phyloP scores from a whole-genome alignment of 2,888 invertebrate genomes.

The Pegoplata infirma region DNA sequence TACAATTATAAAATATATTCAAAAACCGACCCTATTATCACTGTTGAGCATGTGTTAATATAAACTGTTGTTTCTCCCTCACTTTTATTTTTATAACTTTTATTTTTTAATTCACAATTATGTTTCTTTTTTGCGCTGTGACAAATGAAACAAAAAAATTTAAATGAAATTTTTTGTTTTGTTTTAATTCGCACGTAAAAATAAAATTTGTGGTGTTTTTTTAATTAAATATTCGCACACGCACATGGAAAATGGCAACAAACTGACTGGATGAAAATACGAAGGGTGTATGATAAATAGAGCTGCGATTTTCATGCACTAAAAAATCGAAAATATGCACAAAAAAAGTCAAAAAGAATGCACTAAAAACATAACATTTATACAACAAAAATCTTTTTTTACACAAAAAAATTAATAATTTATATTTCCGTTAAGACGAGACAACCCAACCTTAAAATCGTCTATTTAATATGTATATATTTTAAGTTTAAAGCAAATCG shows the following conservation, averaged over 20 bases:
- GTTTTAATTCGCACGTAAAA: constrained; percentile 64
- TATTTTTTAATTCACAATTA: constrained; percentile 39
- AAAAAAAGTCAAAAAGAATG: too few species aligned
- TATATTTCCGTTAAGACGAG: too few species aligned
- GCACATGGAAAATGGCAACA: constrained; percentile 38
- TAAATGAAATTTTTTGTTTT: constrained; percentile 33
- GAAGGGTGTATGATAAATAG: neutral
- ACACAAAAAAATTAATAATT: too few species aligned
- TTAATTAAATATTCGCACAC: constrained; percentile 65
- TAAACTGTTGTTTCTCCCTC: constrained; percentile 28
- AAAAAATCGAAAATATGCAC: too few species aligned
- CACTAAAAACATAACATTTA: too few species aligned
- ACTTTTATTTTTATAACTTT: constrained; percentile 46
- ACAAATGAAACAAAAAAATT: constrained; percentile 32
- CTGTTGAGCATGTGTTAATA: constrained; percentile 3
- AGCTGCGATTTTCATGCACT: too few species aligned
- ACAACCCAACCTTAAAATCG: too few species aligned
- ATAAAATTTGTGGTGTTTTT: constrained; percentile 62
- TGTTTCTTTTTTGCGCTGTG: constrained; percentile 25
- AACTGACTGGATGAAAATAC: constrained; percentile 9
- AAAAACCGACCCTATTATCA: too few species aligned
- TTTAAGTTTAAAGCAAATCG: too few species aligned
- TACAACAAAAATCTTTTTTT: too few species aligned
- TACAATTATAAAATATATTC: too few species aligned
- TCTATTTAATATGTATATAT: too few species aligned